Evolutionary conservation across 2,113 vertebrate genomes (phyloP).

Genomic region (Archocentrus centrarchus): DNA sequence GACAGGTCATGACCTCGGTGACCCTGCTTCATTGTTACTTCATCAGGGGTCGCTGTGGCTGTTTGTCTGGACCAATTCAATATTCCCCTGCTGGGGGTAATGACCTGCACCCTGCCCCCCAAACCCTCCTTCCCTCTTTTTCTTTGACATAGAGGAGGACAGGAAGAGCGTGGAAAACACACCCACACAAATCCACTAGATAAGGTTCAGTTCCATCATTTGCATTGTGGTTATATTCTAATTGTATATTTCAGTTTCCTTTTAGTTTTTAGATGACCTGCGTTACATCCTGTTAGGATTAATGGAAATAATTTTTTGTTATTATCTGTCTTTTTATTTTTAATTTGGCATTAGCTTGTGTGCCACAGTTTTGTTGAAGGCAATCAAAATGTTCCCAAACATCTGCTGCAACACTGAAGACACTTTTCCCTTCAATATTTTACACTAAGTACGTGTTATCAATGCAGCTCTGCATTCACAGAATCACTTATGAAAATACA

Average conservation of each 20-base stretch:
- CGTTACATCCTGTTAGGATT: neutral
- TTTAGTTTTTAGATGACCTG: neutral
- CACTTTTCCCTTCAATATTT: neutral
- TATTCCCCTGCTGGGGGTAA: conserved; percentile 71
- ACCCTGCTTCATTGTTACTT: conserved; percentile 75
- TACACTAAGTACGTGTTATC: neutral
- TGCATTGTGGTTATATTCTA: conserved; percentile 41
- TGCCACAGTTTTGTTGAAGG: neutral
- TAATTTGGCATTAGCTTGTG: neutral
- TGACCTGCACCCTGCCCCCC: conserved; percentile 46
- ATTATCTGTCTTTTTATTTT: neutral
- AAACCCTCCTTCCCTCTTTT: neutral
- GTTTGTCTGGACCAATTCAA: conserved; percentile 80
- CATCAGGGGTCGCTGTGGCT: conserved; percentile 73
- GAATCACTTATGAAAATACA: conserved; percentile 15
- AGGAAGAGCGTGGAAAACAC: neutral
- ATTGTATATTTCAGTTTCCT: conserved; percentile 9
- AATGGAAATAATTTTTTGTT: neutral
- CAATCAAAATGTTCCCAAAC: neutral
- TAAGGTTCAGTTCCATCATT: conserved; percentile 40
- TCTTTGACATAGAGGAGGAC: neutral
- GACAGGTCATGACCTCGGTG: conserved; percentile 72
- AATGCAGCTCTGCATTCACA: neutral
- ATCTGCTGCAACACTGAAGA: neutral
- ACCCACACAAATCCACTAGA: neutral